Base-by-base conservation (phyloP, 1,140 invertebrate genomes). In the Scaptomyza pallida region DNA sequence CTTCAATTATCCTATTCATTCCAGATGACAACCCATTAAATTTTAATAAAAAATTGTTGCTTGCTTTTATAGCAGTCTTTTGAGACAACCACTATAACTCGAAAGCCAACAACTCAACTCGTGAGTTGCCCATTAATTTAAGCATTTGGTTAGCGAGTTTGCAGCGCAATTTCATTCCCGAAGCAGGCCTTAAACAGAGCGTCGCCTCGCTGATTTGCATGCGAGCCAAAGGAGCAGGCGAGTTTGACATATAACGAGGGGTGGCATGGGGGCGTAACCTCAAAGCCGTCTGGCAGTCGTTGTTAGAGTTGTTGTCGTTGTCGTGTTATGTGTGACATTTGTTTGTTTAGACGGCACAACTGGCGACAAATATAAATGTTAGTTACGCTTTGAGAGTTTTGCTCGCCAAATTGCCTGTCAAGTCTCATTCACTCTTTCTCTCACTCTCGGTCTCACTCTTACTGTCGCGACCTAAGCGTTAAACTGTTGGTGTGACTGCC, bases 281-380 rank as follows among this genome's bases (percentile, higher is more conserved):
- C 54, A 74, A 70, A 76, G 74, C 55, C 71, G 71, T 69, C 71
- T 69, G 63, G 52, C 50, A n/a, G n/a, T n/a, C n/a, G n/a, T n/a
- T n/a, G n/a, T n/a, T n/a, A n/a, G 23, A 67, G 57, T 56, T 50
- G 41, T 50, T 19, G 44, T 48, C 26, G 63, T 37, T 52, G 70
- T 70, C 63, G 74, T 76, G 71, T 70, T 74, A 76, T 76, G 74
- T 76, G 74, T 76, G 74, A 74, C 74, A 74, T 77, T 77, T 77
- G 75, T 77, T 77, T 77, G 75, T 75, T 77, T 64, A 77, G 75
- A 72, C 72, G 72, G 65, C 75, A 77, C 75, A 75, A 65, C 60
- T 77, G 75, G 75, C 65, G 75, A 74, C 75, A 75, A 77, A 77
- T 74, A 75, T 75, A 77, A 74, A 77, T 77, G 72, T 76, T 76